phyloP scores from a whole-genome alignment of 37 sponge, comb jelly and placozoan genomes.

The Amphimedon queenslandica region DNA sequence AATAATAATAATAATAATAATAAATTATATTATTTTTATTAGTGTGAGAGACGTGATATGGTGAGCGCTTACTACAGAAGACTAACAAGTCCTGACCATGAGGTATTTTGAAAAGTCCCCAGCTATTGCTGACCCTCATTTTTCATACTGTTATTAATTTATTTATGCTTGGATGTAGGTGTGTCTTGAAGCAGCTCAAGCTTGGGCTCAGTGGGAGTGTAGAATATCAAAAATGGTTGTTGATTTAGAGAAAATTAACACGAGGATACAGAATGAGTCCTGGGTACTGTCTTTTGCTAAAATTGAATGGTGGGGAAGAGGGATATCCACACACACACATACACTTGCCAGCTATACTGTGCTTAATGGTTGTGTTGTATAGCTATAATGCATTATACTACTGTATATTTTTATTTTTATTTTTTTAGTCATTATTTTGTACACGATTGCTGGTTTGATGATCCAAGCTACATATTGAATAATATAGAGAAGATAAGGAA shows the following conservation, averaged over 20 bases:
- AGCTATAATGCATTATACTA: neutral
- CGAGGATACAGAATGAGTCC: constrained; percentile 8
- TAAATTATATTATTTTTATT: no score
- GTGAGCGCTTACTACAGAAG: constrained; percentile 54
- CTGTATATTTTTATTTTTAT: neutral
- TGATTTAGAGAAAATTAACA: constrained; percentile 1
- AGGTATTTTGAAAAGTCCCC: constrained; percentile 12
- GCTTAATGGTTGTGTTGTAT: neutral
- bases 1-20: no score
- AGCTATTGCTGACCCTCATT: neutral
- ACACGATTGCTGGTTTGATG: constrained; percentile 52
- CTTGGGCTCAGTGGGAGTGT: constrained; percentile 60
- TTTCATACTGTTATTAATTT: neutral
- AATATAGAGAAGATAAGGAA: constrained; percentile 50
- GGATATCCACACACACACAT: no score
- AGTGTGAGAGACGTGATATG: constrained; percentile 51
- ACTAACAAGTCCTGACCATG: constrained; percentile 44
- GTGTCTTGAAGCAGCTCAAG: no score
- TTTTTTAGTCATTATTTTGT: constrained; percentile 66
- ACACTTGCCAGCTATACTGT: no score
- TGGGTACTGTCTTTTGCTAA: constrained; percentile 39
- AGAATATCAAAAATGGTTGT: constrained; percentile 15
- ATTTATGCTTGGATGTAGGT: neutral
- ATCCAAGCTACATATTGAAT: constrained; percentile 26
- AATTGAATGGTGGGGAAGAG: constrained; percentile 47